Evolutionary conservation across 2,888 invertebrate species (phyloP).

Genomic region (Pyrocoelia pectoralis): DNA sequence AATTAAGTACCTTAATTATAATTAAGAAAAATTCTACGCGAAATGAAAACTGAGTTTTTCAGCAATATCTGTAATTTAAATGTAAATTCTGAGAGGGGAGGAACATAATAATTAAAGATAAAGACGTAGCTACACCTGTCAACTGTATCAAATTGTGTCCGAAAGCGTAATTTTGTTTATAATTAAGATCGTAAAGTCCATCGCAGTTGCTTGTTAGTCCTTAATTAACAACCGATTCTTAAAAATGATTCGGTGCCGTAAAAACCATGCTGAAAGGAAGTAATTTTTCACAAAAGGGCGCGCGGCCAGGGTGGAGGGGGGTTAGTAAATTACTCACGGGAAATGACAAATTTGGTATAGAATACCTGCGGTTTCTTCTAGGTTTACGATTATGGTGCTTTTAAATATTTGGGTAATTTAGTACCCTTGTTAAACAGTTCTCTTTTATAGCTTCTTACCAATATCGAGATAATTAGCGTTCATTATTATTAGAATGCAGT

Average conservation of each 20-base stretch:
- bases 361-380: constrained; percentile 15
- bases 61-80: neutral
- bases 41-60: neutral
- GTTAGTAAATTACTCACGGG: neutral
- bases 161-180: neutral
- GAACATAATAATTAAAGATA: neutral
- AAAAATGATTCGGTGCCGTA: neutral
- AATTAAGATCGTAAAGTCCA: constrained; percentile 1
- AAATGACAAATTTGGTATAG: constrained; percentile 7
- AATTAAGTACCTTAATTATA: constrained; percentile 31
- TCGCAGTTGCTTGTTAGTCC: constrained; percentile 1
- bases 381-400: neutral
- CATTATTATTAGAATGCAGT: no score
- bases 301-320: neutral
- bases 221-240: neutral
- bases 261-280: neutral
- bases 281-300: neutral
- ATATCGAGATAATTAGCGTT: no score
- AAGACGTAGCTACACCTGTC: neutral
- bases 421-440: neutral
- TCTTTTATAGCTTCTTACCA: neutral
- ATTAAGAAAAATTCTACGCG: constrained; percentile 4
- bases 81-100: neutral
- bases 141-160: neutral
- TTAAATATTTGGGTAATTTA: neutral